phyloP scores from a whole-genome alignment of 2,888 invertebrate species.

The Tetranychus truncatus region DNA sequence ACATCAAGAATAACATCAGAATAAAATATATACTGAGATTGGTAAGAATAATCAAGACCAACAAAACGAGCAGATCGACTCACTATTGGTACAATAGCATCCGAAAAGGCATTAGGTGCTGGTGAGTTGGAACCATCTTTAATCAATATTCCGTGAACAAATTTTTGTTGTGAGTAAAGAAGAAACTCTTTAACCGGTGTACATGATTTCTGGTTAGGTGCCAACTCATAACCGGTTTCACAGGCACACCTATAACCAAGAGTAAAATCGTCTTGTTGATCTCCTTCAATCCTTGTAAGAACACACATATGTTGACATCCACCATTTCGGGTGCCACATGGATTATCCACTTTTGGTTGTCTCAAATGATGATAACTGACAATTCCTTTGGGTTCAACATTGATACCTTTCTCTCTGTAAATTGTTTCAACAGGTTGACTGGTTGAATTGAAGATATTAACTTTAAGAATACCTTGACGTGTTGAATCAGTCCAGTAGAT shows the following conservation, averaged over 20 bases:
- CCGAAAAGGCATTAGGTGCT: constrained; percentile 45
- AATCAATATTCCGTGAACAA: constrained; percentile 32
- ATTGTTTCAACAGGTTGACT: constrained; percentile 1
- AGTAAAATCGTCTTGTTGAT: constrained; percentile 37
- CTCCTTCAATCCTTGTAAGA: constrained; percentile 45
- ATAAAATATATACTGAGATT: constrained; percentile 80
- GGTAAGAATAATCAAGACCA: constrained; percentile 78
- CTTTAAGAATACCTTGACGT: constrained; percentile 43
- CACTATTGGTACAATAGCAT: constrained; percentile 83
- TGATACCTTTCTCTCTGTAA: constrained; percentile 31
- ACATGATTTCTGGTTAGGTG: constrained; percentile 55
- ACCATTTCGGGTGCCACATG: constrained; percentile 69
- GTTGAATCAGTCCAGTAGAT: constrained; percentile 82
- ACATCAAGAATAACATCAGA: constrained; percentile 92
- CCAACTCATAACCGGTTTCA: constrained; percentile 62
- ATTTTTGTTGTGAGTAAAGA: constrained; percentile 70
- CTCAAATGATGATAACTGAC: constrained; percentile 65
- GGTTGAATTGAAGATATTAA: constrained; percentile 33
- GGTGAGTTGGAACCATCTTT: neutral
- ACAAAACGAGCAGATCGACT: constrained; percentile 78
- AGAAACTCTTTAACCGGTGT: constrained; percentile 64
- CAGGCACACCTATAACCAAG: constrained; percentile 80
- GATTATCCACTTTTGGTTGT: constrained; percentile 47
- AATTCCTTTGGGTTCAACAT: constrained; percentile 32
- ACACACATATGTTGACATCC: constrained; percentile 87